Evolutionary conservation across 2,113 vertebrate species (phyloP), one percentile per base, ranked within the genome.

Genomic region (Eleginops maclovinus): DNA sequence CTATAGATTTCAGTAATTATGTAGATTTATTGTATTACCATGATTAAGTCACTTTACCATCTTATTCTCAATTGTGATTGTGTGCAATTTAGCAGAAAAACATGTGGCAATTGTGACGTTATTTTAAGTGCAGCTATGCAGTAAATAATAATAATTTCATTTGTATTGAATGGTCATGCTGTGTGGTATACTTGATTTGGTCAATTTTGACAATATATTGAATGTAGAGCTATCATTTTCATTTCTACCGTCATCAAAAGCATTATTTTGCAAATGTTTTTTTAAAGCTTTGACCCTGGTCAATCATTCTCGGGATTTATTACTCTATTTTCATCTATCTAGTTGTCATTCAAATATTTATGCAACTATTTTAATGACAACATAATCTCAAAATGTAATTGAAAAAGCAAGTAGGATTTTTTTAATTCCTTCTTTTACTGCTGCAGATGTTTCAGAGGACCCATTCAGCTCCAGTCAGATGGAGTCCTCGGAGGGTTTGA

Each of bases 371-470:
- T 36, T 36, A 36, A 36, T 36, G 7, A 36, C 31, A 36, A 36
- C 26, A 50, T 28, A 4, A n/a, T 22, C 4, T 11, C 9, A 50
- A 15, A 15, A 0, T 47, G 13, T 21, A 49, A 41, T n/a, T n/a
- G 3, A 43, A 31, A 65, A 51, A 1, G 31, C 10, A 16, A 1
- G 1, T 1, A 0, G 31, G 19, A 44, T 64, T 15, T 21, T 1
- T 53, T 24, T 36, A 36, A 49, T 58, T 54, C 17, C 12, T 40
- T 3, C 51, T 40, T 56, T 5, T 53, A 5, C 24, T 74, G 66
- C 21, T 77, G 83, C 81, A 86, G 92, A 94, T 71, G 60, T 84
- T 49, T 80, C 78, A 19, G 84, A 91, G 15, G 93, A 94, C 59
- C 70, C 77, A 2, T 91, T 95, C 73, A 86, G 72, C 76, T 84